Percentiles rank a stretch among this genome's conserved stretches.
Evolutionary conservation across 1,140 invertebrate species (phyloP).

Genomic region (Callitettix versicolor): DNA sequence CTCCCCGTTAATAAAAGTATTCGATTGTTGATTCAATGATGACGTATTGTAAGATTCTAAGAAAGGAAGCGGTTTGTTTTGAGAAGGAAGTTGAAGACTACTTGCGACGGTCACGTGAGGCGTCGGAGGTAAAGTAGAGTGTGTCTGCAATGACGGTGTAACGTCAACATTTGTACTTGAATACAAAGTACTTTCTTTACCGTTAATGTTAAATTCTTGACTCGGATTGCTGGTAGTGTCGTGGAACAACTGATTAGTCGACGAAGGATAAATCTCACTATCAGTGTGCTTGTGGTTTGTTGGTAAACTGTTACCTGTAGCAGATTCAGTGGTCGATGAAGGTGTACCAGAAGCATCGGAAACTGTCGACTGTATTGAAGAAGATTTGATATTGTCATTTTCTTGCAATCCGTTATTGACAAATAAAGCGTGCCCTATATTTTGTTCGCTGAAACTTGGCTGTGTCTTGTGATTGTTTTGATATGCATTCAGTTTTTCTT

Average conservation of each 20-base stretch:
- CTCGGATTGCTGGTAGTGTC: too few species aligned
- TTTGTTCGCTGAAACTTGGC: too few species aligned
- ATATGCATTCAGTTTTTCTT: slow-evolving; percentile 8
- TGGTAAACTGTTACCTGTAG: too few species aligned
- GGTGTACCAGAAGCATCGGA: neutral
- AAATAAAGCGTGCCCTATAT: slow-evolving; percentile 4
- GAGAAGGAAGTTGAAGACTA: neutral
- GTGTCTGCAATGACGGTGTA: too few species aligned
- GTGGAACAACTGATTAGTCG: too few species aligned
- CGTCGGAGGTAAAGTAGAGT: too few species aligned
- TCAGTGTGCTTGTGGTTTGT: too few species aligned
- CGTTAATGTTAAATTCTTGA: too few species aligned
- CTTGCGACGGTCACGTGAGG: neutral
- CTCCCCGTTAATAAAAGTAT: slow-evolving; percentile 3
- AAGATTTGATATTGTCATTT: neutral
- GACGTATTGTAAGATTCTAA: slow-evolving; percentile 4
- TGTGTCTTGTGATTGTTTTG: slow-evolving; percentile 1
- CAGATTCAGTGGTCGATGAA: neutral
- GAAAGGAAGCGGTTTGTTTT: neutral
- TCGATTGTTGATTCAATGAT: slow-evolving; percentile 1
- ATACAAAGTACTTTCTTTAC: too few species aligned
- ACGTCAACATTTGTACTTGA: too few species aligned
- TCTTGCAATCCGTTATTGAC: neutral
- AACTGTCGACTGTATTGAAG: neutral
- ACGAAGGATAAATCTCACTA: too few species aligned